A percentile compares a stretch with the other conserved stretches of the same genome.
Conservation (phyloP, 2,888 invertebrate species). For the Glyphotaelius pellucidus region DNA sequence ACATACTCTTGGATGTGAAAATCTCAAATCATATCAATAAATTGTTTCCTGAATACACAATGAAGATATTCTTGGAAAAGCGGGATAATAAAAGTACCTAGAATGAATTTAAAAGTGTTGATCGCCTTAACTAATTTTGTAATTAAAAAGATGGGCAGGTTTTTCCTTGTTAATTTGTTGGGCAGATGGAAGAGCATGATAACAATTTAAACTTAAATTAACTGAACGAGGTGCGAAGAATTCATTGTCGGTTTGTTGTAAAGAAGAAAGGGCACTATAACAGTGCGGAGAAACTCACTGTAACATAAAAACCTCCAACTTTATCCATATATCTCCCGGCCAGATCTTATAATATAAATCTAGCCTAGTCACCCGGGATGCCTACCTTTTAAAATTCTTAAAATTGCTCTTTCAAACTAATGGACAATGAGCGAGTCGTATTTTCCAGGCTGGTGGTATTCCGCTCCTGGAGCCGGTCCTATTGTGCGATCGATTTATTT, state of each 20-base stretch:
- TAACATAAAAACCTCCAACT: constrained; percentile 23
- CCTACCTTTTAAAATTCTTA: constrained; percentile 41
- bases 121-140: too few species aligned
- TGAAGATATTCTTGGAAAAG: too few species aligned
- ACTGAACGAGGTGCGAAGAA: neutral
- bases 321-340: constrained; percentile 30
- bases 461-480: neutral
- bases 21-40: too few species aligned
- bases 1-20: too few species aligned
- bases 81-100: too few species aligned
- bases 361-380: constrained; percentile 30
- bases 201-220: neutral
- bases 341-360: constrained; percentile 29
- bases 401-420: constrained; percentile 39
- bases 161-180: neutral
- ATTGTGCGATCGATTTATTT: constrained; percentile 1
- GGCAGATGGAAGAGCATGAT: neutral
- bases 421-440: constrained; percentile 19
- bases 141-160: too few species aligned
- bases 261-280: neutral
- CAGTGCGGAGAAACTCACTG: neutral
- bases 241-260: neutral
- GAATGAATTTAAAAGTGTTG: too few species aligned
- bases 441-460: neutral
- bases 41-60: too few species aligned